These are phyloP conservation scores for Epistrophe grossulariae DNA, from an alignment of 2,888 invertebrate genomes.

Conservation along the genomic window DNA sequence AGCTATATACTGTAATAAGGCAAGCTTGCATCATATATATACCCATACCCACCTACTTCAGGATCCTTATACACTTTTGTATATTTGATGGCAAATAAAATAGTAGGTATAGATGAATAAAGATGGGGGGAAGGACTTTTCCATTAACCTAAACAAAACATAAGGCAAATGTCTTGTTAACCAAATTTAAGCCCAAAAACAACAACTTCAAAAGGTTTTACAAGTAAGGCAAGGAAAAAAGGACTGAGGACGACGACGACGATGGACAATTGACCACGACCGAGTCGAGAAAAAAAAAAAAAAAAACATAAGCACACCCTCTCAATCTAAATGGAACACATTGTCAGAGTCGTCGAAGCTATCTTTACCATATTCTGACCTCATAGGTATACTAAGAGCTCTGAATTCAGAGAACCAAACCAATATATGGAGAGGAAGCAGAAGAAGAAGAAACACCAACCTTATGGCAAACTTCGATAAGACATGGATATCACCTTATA, in stretches of 20 bases:
- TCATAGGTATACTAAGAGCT: neutral
- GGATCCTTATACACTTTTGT: constrained; percentile 24
- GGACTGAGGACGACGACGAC: neutral
- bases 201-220: constrained; percentile 41
- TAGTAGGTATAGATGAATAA: neutral
- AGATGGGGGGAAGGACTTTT: constrained; percentile 33
- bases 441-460: neutral
- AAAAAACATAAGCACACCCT: constrained; percentile 17
- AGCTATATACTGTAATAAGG: constrained; percentile 55
- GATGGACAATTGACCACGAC: constrained; percentile 31
- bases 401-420: neutral
- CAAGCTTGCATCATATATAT: constrained; percentile 29
- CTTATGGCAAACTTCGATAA: constrained; percentile 54
- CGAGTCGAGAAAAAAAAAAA: neutral
- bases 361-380: constrained; percentile 19
- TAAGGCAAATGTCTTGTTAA: constrained; percentile 70
- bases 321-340: constrained; percentile 21
- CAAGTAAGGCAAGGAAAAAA: constrained; percentile 4
- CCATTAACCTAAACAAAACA: constrained; percentile 65
- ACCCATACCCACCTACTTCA: constrained; percentile 18
- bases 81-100: constrained; percentile 17
- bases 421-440: neutral
- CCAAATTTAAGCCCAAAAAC: constrained; percentile 44
- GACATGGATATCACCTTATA: constrained; percentile 33
- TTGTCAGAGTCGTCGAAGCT: constrained; percentile 13